Percentiles rank a stretch among this genome's conserved stretches.
phyloP scores from a whole-genome alignment of 2,113 vertebrate species.

The Ochotona curzoniae region DNA sequence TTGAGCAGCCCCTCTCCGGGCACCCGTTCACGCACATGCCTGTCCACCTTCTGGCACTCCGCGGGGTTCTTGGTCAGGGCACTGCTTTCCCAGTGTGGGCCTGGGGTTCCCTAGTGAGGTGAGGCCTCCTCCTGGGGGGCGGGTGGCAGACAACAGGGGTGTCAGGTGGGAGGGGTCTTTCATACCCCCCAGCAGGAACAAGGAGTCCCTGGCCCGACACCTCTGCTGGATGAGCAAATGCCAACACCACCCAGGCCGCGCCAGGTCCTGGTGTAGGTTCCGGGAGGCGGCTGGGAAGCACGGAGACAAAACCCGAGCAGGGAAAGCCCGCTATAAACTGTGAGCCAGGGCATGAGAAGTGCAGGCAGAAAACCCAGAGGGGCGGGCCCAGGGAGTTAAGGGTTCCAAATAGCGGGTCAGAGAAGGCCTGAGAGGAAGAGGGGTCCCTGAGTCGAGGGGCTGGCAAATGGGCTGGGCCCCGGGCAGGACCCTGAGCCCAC shows the following conservation, averaged over 20 bases:
- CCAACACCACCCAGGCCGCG: fast-evolving
- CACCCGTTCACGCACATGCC: no score
- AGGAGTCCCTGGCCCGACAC: fast-evolving
- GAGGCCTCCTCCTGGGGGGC: neutral
- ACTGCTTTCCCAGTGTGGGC: neutral
- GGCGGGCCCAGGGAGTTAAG: neutral
- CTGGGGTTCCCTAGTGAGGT: neutral
- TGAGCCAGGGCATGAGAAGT: no score
- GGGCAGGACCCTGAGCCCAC: neutral
- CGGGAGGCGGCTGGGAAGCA: neutral
- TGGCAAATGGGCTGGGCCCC: no score
- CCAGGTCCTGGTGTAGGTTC: neutral
- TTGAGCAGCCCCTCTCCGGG: no score
- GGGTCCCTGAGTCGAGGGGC: no score
- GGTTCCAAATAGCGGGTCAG: neutral
- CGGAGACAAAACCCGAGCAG: neutral
- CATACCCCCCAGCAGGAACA: neutral
- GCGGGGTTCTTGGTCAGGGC: neutral
- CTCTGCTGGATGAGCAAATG: neutral
- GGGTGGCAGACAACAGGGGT: neutral
- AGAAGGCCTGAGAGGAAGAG: neutral
- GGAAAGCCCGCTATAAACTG: neutral
- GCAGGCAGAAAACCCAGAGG: neutral
- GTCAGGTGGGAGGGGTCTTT: no score
- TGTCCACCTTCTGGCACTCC: fast-evolving